Evolutionary conservation across 2,797 vertebrate genomes (phyloP).

Genomic region (Calcarius lapponicus): DNA sequence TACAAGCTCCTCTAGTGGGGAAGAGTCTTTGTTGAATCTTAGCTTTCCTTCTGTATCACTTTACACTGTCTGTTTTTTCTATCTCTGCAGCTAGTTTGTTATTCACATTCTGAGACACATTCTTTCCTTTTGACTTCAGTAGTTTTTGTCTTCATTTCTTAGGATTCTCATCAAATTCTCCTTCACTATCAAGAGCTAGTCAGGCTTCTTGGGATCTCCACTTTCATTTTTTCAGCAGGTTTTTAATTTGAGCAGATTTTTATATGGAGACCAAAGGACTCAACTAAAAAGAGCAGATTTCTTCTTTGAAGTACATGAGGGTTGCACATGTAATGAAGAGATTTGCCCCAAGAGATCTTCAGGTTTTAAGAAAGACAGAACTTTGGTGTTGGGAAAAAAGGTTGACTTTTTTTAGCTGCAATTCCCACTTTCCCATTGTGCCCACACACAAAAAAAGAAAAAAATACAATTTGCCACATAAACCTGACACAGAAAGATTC

Average conservation of each 20-base stretch:
- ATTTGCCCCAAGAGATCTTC: background rate
- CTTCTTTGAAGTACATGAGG: background rate
- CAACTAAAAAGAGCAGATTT: background rate
- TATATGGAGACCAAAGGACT: background rate
- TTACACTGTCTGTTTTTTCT: background rate
- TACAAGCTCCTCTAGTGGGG: background rate
- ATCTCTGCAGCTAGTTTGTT: background rate
- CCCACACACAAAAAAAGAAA: background rate
- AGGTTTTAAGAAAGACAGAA: background rate
- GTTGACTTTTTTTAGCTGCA: background rate
- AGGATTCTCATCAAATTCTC: background rate
- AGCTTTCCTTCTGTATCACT: background rate
- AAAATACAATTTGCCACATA: background rate
- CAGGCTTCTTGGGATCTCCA: background rate
- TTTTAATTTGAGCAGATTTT: background rate
- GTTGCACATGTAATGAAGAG: background rate
- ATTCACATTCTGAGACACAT: background rate
- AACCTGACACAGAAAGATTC: background rate
- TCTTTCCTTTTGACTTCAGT: background rate
- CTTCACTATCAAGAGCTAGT: background rate
- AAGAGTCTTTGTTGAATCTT: background rate
- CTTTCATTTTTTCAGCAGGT: background rate
- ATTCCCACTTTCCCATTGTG: background rate
- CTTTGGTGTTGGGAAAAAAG: background rate
- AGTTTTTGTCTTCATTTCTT: background rate